Percentiles rank a stretch among this genome's conserved stretches.
phyloP scores from a whole-genome alignment of 2,113 vertebrate species.

The Ovis aries region DNA sequence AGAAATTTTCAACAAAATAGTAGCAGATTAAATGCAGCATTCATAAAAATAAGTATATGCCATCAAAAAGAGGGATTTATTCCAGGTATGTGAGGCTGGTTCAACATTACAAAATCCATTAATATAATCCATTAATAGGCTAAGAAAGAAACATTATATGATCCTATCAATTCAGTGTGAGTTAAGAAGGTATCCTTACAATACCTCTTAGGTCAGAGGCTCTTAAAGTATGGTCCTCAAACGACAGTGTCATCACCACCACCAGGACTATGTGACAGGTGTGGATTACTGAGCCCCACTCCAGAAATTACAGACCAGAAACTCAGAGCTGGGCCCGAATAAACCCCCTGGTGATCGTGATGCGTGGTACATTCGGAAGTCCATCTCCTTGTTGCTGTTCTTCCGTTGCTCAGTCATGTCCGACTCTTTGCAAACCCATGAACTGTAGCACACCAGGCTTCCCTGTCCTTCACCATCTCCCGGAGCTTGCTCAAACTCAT shows the following conservation, averaged over 20 bases:
- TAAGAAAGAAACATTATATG: not conserved
- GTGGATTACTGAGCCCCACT: too few relatives aligned
- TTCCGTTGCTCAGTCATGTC: not conserved
- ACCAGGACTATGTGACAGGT: not conserved
- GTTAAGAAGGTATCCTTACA: too few relatives aligned
- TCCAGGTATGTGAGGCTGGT: not conserved
- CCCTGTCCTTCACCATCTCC: not conserved
- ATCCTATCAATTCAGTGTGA: not conserved
- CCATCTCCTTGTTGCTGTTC: not conserved
- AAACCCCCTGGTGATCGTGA: not conserved
- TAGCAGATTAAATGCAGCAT: not conserved
- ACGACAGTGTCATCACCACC: not conserved
- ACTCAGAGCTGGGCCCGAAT: not conserved
- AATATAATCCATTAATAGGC: not conserved
- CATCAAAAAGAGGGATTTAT: not conserved
- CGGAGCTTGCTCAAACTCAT: not conserved
- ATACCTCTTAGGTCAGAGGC: not conserved
- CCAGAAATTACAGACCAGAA: not conserved
- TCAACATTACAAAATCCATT: not conserved
- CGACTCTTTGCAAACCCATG: not conserved
- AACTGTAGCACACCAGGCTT: not conserved
- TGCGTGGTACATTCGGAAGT: rapidly evolving
- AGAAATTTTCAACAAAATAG: not conserved
- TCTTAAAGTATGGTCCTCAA: not conserved
- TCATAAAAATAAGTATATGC: not conserved